These are phyloP conservation scores for Anodontia alba DNA, from an alignment of 2,888 invertebrate genomes.

Conservation along the genomic window DNA sequence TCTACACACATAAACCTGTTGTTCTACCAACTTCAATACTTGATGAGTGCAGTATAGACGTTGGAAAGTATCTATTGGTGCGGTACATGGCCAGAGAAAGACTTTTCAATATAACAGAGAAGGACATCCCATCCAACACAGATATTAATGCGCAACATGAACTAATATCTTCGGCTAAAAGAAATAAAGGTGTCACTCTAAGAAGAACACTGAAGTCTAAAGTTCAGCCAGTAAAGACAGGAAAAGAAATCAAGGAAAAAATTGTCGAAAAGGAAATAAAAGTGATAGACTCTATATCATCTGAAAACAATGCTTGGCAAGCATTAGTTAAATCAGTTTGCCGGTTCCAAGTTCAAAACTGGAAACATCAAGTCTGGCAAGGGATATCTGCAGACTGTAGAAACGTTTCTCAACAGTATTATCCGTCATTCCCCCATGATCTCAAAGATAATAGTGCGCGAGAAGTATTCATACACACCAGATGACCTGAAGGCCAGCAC, in stretches of 20 bases:
- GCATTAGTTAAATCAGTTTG: constrained; percentile 36
- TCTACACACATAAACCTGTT: not conserved
- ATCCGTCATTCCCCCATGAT: too few relatives aligned
- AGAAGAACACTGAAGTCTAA: constrained; percentile 6
- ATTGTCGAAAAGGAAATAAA: constrained; percentile 14
- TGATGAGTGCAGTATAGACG: not conserved
- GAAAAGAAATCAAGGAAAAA: constrained; percentile 24
- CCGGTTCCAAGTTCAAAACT: too few relatives aligned
- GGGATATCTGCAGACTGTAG: too few relatives aligned
- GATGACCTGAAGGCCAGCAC: constrained; percentile 46
- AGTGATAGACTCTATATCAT: constrained; percentile 8
- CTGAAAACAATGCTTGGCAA: constrained; percentile 40
- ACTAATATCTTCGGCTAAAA: constrained; percentile 1
- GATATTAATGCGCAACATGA: constrained; percentile 9
- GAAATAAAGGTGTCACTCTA: constrained; percentile 26
- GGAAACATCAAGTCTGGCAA: too few relatives aligned
- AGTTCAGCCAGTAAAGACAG: constrained; percentile 3
- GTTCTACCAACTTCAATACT: constrained; percentile 3
- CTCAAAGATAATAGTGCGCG: constrained; percentile 4
- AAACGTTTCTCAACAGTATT: not conserved
- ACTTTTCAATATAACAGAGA: constrained; percentile 11
- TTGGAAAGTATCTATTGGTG: constrained; percentile 8
- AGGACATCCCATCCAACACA: not conserved
- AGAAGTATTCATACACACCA: constrained; percentile 37
- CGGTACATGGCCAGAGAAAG: constrained; percentile 3